Conservation (phyloP, 2,888 invertebrate genomes). For the Myopa testacea region DNA sequence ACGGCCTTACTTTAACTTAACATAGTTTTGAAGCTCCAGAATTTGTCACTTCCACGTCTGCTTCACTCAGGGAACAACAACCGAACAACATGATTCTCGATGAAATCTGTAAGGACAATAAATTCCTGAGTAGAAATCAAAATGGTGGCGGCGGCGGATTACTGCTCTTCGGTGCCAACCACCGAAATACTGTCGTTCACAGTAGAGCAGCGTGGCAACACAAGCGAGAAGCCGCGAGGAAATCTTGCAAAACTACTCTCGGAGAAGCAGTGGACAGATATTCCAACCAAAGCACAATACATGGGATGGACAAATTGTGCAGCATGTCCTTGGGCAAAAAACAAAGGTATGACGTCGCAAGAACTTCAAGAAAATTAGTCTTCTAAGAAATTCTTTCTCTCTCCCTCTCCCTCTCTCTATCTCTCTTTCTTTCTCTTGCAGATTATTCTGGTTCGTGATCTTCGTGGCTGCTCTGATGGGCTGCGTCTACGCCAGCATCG, state of each 20-base stretch:
- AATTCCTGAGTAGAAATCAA: neutral
- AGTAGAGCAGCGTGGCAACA: too few relatives aligned
- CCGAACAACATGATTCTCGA: constrained; percentile 7
- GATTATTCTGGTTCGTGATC: constrained; percentile 57
- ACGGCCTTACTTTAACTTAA: neutral
- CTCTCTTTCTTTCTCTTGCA: constrained; percentile 31
- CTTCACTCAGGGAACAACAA: neutral
- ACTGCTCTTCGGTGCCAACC: neutral
- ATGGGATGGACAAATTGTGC: constrained; percentile 14
- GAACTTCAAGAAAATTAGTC: neutral
- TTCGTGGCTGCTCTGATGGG: constrained; percentile 53
- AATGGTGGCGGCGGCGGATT: neutral
- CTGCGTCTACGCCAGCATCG: constrained; percentile 54
- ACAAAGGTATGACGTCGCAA: constrained; percentile 1
- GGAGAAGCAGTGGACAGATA: constrained; percentile 8
- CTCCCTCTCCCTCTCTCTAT: neutral
- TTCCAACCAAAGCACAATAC: constrained; percentile 32
- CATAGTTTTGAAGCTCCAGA: neutral
- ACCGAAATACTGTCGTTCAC: neutral
- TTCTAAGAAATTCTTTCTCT: neutral
- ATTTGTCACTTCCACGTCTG: neutral
- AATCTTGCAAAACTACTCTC: constrained; percentile 1
- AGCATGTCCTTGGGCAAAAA: neutral
- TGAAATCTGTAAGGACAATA: constrained; percentile 26
- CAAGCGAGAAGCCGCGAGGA: neutral